Evolutionary conservation across 2,888 invertebrate species (phyloP).

Genomic region (Poecilobothrus nobilitatus): DNA sequence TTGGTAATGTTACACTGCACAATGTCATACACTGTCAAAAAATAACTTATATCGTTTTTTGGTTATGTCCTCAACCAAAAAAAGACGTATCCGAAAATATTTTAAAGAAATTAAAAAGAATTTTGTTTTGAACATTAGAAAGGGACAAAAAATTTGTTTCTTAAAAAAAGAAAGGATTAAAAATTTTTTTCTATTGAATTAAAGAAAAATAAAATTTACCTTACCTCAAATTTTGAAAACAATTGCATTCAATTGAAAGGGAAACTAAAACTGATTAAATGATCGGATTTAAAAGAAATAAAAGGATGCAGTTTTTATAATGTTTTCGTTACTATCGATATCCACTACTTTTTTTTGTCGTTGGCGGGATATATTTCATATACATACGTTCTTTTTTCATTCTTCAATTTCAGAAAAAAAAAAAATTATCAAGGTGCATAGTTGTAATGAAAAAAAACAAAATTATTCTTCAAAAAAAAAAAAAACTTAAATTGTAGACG

Average conservation of each 20-base stretch:
- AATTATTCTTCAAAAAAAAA: too few species aligned
- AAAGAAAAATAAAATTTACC: not conserved
- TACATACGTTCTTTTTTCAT: not conserved
- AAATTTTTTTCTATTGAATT: not conserved
- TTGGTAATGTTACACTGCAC: not conserved
- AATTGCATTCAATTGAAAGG: not conserved
- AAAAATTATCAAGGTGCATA: not conserved
- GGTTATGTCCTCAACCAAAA: too few species aligned
- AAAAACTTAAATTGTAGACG: too few species aligned
- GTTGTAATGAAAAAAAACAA: not conserved
- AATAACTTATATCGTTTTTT: too few species aligned
- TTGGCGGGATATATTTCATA: not conserved
- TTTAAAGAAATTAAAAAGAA: not conserved
- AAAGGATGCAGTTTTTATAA: not conserved
- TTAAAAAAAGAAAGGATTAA: too few species aligned
- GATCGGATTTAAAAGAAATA: not conserved
- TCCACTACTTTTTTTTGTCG: not conserved
- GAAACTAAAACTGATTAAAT: constrained; percentile 4
- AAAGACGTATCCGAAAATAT: not conserved
- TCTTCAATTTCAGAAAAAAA: not conserved
- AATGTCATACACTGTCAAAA: not conserved
- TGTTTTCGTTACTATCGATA: not conserved
- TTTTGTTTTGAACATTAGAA: too few species aligned
- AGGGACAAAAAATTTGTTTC: too few species aligned
- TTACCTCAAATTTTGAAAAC: not conserved